Evolutionary conservation across 2,888 invertebrate genomes (phyloP), one percentile per base, ranked within the genome.

Genomic region (Spialia ferax): DNA sequence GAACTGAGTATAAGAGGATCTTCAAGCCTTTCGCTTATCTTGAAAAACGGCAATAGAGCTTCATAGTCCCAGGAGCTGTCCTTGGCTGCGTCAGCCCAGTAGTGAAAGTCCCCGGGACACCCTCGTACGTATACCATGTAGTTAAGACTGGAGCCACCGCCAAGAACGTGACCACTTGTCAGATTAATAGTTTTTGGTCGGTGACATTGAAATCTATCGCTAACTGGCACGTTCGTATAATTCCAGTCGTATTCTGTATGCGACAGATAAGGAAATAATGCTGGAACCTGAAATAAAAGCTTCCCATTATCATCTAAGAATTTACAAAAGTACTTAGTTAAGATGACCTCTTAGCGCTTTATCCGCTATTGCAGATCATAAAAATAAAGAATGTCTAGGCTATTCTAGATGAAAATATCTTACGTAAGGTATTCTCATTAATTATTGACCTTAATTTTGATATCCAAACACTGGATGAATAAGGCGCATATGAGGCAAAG

Each of bases 121-220:
- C 80, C 80, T 32, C 79, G 73, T 0, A 66, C 68, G 50, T 80
- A 78, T 2, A 71, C 57, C 76, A 79, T 73, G 57, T 73, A 74
- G 61, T 77, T 74, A 15, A 74, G n/a, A 35, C 73, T 71, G 63
- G 76, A 79, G 56, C 71, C 63, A 1, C 81, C 80, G 6, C 81
- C 81, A 2, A 78, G 70, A 38, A 76, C 70, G 26, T 74, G 75
- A 0, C 78, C 80, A 13, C 70, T 67, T 4, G 74, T 73, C 4
- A 75, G 54, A 7, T 73, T 68, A 7, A 74, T 62, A 7, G 63
- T 57, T 2, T 59, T 56, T 1, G 66, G 57, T 18, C 69, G 71
- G 48, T 74, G 73, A 18, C 71, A 70, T 32, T 68, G 68, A 4
- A 70, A 71, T 13, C 63, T 22, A 23, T 70, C 56, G 6, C 61